Evolutionary conservation across 2,888 invertebrate genomes (phyloP).

Genomic region (Achlya flavicornis): DNA sequence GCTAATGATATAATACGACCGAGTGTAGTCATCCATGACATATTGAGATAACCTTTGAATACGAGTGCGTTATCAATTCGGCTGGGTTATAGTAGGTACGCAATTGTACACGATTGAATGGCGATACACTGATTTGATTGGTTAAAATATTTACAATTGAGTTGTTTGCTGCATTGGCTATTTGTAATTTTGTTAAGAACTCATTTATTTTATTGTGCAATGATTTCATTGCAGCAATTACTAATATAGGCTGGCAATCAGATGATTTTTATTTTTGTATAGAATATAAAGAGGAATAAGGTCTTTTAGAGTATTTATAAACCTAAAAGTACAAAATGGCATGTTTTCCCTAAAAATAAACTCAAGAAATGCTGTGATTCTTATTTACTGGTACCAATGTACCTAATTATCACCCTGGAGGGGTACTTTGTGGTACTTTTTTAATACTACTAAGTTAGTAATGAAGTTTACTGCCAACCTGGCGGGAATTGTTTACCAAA

Average conservation of each 20-base stretch:
- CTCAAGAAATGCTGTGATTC: too few relatives aligned
- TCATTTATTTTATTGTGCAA: not conserved
- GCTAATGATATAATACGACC: constrained; percentile 59
- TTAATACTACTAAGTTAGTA: too few relatives aligned
- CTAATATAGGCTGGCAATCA: not conserved
- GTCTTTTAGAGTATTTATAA: too few relatives aligned
- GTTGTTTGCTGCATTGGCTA: not conserved
- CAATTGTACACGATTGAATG: constrained; percentile 16
- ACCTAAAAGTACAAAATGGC: too few relatives aligned
- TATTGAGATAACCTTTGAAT: constrained; percentile 15
- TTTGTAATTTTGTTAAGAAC: constrained; percentile 3
- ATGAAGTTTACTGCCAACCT: too few relatives aligned
- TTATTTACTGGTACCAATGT: too few relatives aligned
- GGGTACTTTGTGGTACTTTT: too few relatives aligned
- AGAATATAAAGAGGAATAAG: too few relatives aligned
- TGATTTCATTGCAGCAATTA: not conserved
- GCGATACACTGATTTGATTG: constrained; percentile 17
- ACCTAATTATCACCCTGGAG: too few relatives aligned
- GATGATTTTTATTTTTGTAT: too few relatives aligned
- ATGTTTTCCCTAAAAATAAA: too few relatives aligned
- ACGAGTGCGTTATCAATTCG: constrained; percentile 22
- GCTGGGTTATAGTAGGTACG: constrained; percentile 21
- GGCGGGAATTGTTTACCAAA: too few relatives aligned
- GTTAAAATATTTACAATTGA: constrained; percentile 10
- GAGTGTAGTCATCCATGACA: constrained; percentile 29